Base-by-base conservation (phyloP, 2,797 vertebrate species). In the Rhinichthys osculus region DNA sequence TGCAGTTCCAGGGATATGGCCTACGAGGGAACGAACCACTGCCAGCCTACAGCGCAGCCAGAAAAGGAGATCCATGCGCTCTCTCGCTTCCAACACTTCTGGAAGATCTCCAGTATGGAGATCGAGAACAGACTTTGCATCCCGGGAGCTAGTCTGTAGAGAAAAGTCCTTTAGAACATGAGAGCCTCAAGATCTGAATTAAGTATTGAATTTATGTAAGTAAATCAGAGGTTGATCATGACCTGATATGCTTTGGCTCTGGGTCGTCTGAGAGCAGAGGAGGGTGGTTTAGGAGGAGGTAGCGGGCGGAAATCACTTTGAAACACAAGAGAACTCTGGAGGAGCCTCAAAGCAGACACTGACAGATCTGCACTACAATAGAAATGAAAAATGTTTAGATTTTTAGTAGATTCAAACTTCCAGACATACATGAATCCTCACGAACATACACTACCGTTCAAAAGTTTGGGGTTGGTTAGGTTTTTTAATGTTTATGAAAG, bases 21-120 rank as follows among this genome's bases (percentile, higher is more conserved):
- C 90, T 47, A 90, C 85, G 16, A 98, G 93, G 0, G 95, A 95
- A 54, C 83, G 92, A 80, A 96, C 89, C 50, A 98, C 76, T 4
- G 84, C 91, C 70, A 96, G 84, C 30, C 95, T 95, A 89, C 97
- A 98, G 70, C 86, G 95, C 80, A 98, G 89, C 98, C 98, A 99
- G 81, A 97, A 90, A 42, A 69, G 90, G 9, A 90, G 74, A 59
- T 93, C 96, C 87, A 95, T 70, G 62, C 93, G 95, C 84, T 96
- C 96, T 86, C 90, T 90, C n/a, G 96, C 94, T 89, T 96, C 94
- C 70, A 91, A 80, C 73, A 81, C 89, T 85, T 81, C 30, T 70
- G 94, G 91, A 79, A 90, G 88, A 23, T 87, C 94, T 57, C 66
- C 17, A 2, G 40, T 30, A 30, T 83, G 76, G 30, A 70, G 66